Percentiles rank a stretch among this genome's conserved stretches.
Conservation (phyloP, 2,797 vertebrate species). For the Xiphorhynchus erythropygius region DNA sequence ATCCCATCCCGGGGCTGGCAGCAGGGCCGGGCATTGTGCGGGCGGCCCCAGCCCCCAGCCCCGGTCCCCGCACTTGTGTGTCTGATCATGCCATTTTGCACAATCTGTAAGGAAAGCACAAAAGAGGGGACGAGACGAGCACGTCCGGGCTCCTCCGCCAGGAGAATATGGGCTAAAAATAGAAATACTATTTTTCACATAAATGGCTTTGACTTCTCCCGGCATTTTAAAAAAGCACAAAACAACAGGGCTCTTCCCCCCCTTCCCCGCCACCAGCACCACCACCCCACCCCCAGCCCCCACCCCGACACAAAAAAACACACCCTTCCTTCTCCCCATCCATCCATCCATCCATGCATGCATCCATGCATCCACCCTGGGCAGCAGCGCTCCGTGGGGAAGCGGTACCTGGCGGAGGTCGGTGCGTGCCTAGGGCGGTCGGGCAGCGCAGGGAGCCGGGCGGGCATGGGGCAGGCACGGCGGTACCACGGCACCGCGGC, state of each 20-base stretch:
- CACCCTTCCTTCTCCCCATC: slow-evolving; percentile 46
- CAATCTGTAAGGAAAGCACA: slow-evolving; percentile 65
- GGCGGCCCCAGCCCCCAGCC: slow-evolving; percentile 63
- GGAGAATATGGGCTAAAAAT: slow-evolving; percentile 77
- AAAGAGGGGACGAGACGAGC: slow-evolving; percentile 63
- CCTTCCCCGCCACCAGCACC: not conserved
- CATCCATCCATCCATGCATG: not conserved
- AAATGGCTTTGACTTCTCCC: slow-evolving; percentile 69
- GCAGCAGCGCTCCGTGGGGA: slow-evolving; percentile 59
- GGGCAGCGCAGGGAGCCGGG: slow-evolving; percentile 56
- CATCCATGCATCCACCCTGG: not conserved
- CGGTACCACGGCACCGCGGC: slow-evolving; percentile 50
- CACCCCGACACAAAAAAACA: slow-evolving; percentile 35
- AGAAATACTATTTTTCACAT: slow-evolving; percentile 80
- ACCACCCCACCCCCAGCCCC: not conserved
- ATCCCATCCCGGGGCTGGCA: slow-evolving; percentile 33
- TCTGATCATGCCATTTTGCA: slow-evolving; percentile 78
- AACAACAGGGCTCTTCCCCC: slow-evolving; percentile 48
- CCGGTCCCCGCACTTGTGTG: slow-evolving; percentile 64
- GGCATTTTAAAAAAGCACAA: slow-evolving; percentile 50
- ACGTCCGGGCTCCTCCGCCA: slow-evolving; percentile 69
- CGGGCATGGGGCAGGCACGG: too few species aligned
- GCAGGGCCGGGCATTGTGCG: slow-evolving; percentile 70
- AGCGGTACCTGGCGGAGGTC: slow-evolving; percentile 46
- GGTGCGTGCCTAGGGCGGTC: slow-evolving; percentile 72